Percentiles rank a stretch among this genome's conserved stretches.
Evolutionary conservation across 2,888 invertebrate species (phyloP).

Genomic region (Scrobipalpa atriplicella): DNA sequence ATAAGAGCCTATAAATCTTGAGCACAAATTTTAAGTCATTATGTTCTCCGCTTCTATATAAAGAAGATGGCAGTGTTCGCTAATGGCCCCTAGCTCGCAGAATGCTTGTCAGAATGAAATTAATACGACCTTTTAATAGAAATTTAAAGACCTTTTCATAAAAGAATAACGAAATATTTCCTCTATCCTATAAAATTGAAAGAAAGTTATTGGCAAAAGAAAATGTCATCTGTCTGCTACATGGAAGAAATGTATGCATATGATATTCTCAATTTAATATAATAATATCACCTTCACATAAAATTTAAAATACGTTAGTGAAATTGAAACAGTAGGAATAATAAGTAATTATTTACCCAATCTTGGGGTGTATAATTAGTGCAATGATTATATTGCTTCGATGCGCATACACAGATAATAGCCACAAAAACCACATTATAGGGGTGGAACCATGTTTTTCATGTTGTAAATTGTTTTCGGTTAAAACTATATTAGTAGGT

Average conservation of each 20-base stretch:
- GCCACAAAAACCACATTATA: neutral
- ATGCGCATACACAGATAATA: neutral
- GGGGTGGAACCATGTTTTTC: neutral
- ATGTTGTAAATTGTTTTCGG: neutral
- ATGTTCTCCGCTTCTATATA: neutral
- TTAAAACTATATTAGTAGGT: no score
- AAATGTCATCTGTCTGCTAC: neutral
- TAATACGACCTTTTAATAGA: constrained; percentile 17
- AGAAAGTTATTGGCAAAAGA: neutral
- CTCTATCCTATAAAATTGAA: neutral
- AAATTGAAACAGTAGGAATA: neutral
- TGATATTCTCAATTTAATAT: no score
- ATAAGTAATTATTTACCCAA: neutral
- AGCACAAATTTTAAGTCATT: constrained; percentile 18
- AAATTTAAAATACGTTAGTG: neutral
- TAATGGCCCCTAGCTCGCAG: constrained; percentile 15
- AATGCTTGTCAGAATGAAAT: constrained; percentile 17
- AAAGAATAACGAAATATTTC: neutral
- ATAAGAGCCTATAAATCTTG: constrained; percentile 9
- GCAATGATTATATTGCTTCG: neutral
- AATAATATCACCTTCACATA: neutral
- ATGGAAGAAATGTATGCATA: no score
- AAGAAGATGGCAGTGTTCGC: constrained; percentile 1
- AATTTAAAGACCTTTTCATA: constrained; percentile 19
- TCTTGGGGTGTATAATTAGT: neutral